phyloP scores from a whole-genome alignment of 2,888 invertebrate genomes.

The Macaria liturata region DNA sequence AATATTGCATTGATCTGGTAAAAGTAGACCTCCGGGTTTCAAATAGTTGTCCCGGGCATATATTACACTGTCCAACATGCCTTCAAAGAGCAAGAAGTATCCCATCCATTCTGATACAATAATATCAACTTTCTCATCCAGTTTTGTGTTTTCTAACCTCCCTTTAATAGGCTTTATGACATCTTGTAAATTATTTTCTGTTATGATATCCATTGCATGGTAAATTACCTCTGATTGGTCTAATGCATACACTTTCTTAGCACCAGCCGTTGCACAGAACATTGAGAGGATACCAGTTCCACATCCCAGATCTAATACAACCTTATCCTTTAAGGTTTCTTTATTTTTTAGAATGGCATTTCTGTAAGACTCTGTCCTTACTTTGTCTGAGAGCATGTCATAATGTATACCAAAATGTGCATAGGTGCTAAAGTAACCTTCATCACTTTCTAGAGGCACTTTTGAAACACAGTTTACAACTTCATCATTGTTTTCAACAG shows the following conservation, averaged over 20 bases:
- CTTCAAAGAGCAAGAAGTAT: constrained; percentile 97
- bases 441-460: constrained; percentile 86
- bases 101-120: constrained; percentile 99
- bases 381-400: constrained; percentile 95
- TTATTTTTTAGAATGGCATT: constrained; percentile 91
- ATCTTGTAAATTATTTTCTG: constrained; percentile 90
- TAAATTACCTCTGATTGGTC: constrained; percentile 98
- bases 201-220: constrained; percentile 97
- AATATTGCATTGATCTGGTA: constrained; percentile 94
- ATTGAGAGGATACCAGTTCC: constrained; percentile 99
- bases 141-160: constrained; percentile 90
- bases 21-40: constrained; percentile 87
- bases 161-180: constrained; percentile 92
- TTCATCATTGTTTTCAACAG: constrained; percentile 38
- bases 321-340: constrained; percentile 87
- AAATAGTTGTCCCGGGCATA: constrained; percentile 93
- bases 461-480: constrained; percentile 68
- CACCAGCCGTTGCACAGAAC: constrained; percentile 98
- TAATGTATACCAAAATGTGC: constrained; percentile 96
- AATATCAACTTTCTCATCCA: constrained; percentile 93
- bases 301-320: constrained; percentile 97
- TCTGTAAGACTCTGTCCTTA: constrained; percentile 93
- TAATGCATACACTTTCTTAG: constrained; percentile 94
- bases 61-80: constrained; percentile 97
- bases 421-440: constrained; percentile 92